These are phyloP conservation scores for Aplochiton taeniatus DNA, from an alignment of 2,797 vertebrate species.

Conservation along the genomic window DNA sequence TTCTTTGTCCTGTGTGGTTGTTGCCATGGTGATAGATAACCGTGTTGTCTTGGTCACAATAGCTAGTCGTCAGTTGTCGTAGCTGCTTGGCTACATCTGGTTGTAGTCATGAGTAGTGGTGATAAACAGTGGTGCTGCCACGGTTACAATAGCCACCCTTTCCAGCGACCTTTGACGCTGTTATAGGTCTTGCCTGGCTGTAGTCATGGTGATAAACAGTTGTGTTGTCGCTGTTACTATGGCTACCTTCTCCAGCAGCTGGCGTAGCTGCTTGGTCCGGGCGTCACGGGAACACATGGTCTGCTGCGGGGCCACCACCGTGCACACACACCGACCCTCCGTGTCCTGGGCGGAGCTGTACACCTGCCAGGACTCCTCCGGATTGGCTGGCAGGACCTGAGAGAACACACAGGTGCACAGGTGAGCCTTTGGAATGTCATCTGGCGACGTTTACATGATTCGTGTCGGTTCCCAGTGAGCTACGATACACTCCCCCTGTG, in stretches of 20 bases:
- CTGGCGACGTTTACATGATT: background rate
- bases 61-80: too few relatives aligned
- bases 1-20: too few relatives aligned
- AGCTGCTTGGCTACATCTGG: too few relatives aligned
- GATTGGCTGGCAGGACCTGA: constrained; percentile 91
- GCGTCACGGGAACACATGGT: constrained; percentile 93
- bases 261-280: constrained; percentile 90
- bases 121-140: too few relatives aligned
- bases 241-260: constrained; percentile 93
- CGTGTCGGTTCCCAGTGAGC: background rate
- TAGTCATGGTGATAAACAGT: background rate
- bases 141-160: too few relatives aligned
- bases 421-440: constrained; percentile 13
- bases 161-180: background rate
- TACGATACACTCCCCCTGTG: background rate
- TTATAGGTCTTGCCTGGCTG: background rate
- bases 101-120: too few relatives aligned
- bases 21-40: too few relatives aligned
- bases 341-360: constrained; percentile 97
- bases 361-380: constrained; percentile 96
- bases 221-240: constrained; percentile 10
- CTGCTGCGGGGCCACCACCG: constrained; percentile 94
- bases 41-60: too few relatives aligned
- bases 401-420: constrained; percentile 30
- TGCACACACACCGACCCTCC: constrained; percentile 96